Evolutionary conservation across 2,888 invertebrate genomes (phyloP).

Genomic region (Aspidiotus rigidus): DNA sequence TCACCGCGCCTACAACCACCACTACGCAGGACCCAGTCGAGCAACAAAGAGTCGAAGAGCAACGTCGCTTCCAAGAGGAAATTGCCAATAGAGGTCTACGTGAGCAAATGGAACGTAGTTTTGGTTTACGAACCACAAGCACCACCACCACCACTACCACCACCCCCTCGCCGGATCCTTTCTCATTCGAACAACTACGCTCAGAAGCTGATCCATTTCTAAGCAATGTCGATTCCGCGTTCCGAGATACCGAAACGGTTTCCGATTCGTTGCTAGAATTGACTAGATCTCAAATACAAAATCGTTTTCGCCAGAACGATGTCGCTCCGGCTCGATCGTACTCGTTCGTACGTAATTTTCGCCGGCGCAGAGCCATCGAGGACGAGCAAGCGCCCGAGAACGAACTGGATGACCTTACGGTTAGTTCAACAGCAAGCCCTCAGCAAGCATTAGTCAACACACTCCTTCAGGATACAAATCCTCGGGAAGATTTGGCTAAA

Average conservation of each 20-base stretch:
- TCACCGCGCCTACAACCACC: slow-evolving; percentile 2
- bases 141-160: slow-evolving; percentile 13
- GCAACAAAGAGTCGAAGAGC: slow-evolving; percentile 19
- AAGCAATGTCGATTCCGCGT: background rate
- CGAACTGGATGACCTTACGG: slow-evolving; percentile 8
- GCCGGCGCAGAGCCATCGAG: slow-evolving; percentile 12
- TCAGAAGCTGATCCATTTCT: background rate
- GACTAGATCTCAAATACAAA: too few species aligned
- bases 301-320: background rate
- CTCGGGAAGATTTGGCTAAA: slow-evolving; percentile 11
- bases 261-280: too few species aligned
- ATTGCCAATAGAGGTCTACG: slow-evolving; percentile 24
- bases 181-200: background rate
- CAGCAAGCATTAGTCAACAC: background rate
- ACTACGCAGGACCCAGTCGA: slow-evolving; percentile 7
- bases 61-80: slow-evolving; percentile 29
- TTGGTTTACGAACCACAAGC: slow-evolving; percentile 12
- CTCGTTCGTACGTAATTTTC: background rate
- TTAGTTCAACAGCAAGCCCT: slow-evolving; percentile 20
- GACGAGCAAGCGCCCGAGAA: slow-evolving; percentile 16
- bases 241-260: too few species aligned
- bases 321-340: background rate
- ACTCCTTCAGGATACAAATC: slow-evolving; percentile 10
- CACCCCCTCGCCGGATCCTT: slow-evolving; percentile 3
- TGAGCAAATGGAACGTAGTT: slow-evolving; percentile 18